Evolutionary conservation across 2,113 vertebrate species (phyloP).

Genomic region (Gracilinanus agilis): DNA sequence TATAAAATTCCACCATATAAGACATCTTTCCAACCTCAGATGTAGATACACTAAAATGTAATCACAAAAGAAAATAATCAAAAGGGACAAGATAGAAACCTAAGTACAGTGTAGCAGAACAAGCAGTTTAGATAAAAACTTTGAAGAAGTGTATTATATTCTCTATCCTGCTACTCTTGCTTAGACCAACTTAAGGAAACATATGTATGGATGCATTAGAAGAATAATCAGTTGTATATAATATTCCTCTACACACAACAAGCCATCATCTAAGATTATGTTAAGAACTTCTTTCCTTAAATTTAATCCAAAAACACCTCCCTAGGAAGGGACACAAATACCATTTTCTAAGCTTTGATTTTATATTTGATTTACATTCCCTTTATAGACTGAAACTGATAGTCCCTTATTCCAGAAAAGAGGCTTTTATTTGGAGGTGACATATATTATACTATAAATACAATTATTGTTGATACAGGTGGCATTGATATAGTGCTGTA

Average conservation of each 20-base stretch:
- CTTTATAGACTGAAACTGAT: constrained; percentile 4
- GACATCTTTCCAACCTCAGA: constrained; percentile 6
- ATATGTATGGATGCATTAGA: not conserved
- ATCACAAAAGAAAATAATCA: not conserved
- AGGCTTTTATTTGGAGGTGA: constrained; percentile 23
- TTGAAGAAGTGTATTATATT: not conserved
- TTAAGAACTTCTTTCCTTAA: constrained; percentile 34
- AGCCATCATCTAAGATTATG: constrained; percentile 21
- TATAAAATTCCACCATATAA: constrained; percentile 11
- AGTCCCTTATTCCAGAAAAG: not conserved
- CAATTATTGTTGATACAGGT: not conserved
- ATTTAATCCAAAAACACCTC: not conserved
- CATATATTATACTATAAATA: not conserved
- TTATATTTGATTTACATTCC: not conserved
- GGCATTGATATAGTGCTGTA: not conserved
- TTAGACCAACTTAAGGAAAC: constrained; percentile 6
- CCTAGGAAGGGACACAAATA: not conserved
- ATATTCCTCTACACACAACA: constrained; percentile 16
- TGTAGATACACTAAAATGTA: not conserved
- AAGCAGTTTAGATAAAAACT: not conserved
- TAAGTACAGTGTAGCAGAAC: not conserved
- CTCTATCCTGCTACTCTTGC: not conserved
- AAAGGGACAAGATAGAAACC: constrained; percentile 21
- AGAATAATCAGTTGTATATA: not conserved
- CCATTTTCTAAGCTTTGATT: not conserved